Evolutionary conservation across 1,140 invertebrate species (phyloP).

Genomic region (Brachionus angularis): DNA sequence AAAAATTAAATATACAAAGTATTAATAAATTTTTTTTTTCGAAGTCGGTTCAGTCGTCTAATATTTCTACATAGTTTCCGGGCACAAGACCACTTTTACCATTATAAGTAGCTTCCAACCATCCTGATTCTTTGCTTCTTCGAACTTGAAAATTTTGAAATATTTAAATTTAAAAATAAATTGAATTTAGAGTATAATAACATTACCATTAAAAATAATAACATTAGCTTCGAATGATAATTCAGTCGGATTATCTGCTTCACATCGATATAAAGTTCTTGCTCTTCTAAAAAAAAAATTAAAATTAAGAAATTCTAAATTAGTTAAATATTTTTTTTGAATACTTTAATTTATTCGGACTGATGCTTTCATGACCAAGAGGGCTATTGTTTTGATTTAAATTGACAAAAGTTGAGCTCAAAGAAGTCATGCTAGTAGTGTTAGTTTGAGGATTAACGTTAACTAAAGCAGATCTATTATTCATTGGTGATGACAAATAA

Average conservation of each 20-base stretch:
- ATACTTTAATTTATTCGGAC: constrained; percentile 4
- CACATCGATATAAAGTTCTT: constrained; percentile 85
- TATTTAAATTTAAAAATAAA: background rate
- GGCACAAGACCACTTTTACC: constrained; percentile 89
- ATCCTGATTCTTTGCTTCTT: constrained; percentile 84
- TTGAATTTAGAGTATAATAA: background rate
- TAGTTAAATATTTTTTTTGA: background rate
- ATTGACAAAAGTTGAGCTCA: background rate
- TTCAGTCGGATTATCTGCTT: constrained; percentile 91
- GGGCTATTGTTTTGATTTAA: background rate
- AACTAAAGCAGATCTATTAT: constrained; percentile 2
- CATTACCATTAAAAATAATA: constrained; percentile 89
- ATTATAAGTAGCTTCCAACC: constrained; percentile 88
- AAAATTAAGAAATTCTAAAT: background rate
- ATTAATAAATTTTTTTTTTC: too few relatives aligned
- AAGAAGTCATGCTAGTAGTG: background rate
- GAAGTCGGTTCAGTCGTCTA: constrained; percentile 47
- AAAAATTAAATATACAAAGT: too few relatives aligned
- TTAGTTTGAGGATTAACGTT: too few relatives aligned
- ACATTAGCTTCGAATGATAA: constrained; percentile 96
- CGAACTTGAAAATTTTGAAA: constrained; percentile 64
- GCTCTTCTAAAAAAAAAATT: constrained; percentile 62
- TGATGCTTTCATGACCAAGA: too few relatives aligned
- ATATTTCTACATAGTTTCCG: constrained; percentile 87
- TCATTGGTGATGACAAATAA: background rate